Evolutionary conservation across 2,113 vertebrate genomes (phyloP).

Genomic region (Vidua chalybeata): DNA sequence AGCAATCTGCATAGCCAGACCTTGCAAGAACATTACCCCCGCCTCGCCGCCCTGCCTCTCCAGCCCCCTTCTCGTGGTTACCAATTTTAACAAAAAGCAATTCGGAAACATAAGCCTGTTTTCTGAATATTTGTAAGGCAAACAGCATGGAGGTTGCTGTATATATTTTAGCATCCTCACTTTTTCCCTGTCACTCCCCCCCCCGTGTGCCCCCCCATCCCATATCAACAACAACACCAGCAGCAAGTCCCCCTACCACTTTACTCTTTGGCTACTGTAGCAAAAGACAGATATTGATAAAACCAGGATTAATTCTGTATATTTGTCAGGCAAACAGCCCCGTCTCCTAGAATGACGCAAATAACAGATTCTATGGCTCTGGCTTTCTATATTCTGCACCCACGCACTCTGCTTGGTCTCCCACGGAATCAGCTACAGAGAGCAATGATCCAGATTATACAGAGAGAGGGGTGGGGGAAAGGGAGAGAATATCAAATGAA

Average conservation of each 20-base stretch:
- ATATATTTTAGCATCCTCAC: slow-evolving; percentile 24
- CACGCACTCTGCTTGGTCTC: slow-evolving; percentile 87
- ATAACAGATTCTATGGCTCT: slow-evolving; percentile 80
- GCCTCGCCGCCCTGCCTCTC: neutral
- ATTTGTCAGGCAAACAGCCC: slow-evolving; percentile 82
- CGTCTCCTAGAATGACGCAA: slow-evolving; percentile 80
- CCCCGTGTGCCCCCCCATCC: neutral
- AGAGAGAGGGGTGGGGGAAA: slow-evolving; percentile 61
- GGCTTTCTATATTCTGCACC: slow-evolving; percentile 82
- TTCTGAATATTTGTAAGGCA: slow-evolving; percentile 12
- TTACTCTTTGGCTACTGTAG: slow-evolving; percentile 69
- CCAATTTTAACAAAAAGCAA: neutral
- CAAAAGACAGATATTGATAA: slow-evolving; percentile 74
- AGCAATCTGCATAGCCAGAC: neutral
- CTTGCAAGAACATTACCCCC: neutral
- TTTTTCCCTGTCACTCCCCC: neutral
- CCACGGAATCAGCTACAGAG: slow-evolving; percentile 86
- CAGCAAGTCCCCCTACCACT: slow-evolving; percentile 25
- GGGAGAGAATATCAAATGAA: slow-evolving; percentile 66
- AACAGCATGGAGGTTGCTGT: neutral
- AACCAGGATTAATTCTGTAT: slow-evolving; percentile 79
- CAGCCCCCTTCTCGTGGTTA: neutral
- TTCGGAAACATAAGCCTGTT: neutral
- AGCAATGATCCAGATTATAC: slow-evolving; percentile 76
- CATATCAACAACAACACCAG: neutral